Evolutionary conservation across 2,797 vertebrate genomes (phyloP).

Genomic region (Chromis chromis): DNA sequence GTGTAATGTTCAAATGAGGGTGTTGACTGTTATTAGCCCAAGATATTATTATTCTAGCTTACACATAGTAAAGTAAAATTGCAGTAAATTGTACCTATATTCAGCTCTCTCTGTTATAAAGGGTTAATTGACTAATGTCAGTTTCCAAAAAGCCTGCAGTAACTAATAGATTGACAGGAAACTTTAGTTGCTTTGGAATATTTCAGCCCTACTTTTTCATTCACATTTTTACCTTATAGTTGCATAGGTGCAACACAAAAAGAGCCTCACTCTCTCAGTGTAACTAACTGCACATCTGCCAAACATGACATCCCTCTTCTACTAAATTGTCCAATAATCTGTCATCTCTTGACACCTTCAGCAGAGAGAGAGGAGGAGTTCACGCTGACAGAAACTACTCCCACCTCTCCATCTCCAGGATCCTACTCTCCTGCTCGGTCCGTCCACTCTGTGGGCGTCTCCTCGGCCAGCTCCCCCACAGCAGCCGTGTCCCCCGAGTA

Average conservation of each 20-base stretch:
- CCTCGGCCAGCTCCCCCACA: conserved; percentile 88
- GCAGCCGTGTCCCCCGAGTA: conserved; percentile 93
- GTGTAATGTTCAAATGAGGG: neutral
- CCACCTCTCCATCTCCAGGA: conserved; percentile 89
- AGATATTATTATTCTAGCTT: neutral
- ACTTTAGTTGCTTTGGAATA: neutral
- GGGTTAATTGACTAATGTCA: neutral
- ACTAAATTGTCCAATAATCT: neutral
- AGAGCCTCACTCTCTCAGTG: neutral
- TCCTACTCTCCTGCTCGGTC: conserved; percentile 94
- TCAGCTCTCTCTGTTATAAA: neutral
- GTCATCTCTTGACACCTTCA: conserved; percentile 48
- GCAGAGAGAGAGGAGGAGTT: conserved; percentile 91
- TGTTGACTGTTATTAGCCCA: neutral
- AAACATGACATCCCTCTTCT: neutral
- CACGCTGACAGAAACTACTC: conserved; percentile 87
- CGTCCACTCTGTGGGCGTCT: conserved; percentile 89
- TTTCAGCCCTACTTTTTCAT: neutral
- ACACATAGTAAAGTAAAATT: neutral
- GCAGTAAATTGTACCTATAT: neutral
- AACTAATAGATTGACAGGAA: neutral
- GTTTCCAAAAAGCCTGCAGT: neutral
- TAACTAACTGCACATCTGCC: neutral
- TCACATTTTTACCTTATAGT: too few relatives aligned
- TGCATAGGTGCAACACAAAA: too few relatives aligned